Base-by-base conservation (phyloP, 2,888 invertebrate genomes). In the Rhamphomyia laevipes region DNA sequence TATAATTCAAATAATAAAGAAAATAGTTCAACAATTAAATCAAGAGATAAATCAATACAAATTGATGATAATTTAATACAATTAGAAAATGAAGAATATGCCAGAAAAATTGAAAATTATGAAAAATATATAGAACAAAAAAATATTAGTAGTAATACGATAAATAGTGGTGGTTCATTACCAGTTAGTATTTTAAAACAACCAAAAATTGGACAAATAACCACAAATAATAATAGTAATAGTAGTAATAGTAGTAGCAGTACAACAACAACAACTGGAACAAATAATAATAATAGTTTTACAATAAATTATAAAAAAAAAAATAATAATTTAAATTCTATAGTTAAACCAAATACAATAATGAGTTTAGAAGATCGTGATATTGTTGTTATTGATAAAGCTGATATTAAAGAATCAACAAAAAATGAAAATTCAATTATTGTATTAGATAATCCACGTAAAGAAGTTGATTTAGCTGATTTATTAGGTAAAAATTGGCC, bases 401-500 rank as follows among this genome's bases (percentile, higher is more conserved):
- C 59, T 1, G 67, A 66, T 48, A 66, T 66, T 31, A 61, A 63
- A 18, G 63, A 68, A 46, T 62, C 65, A 1, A 63, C 58, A 1
- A 60, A 56, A 33, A 61, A 64, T 46, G 65, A 66, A 40, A 56
- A 59, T 17, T 58, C 60, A 46, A 59, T 66, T 21, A 63, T 64
- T 47, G 61, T 66, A 35, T 56, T 68, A 6, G 62, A 63, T 49
- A 66, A 61, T 45, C 59, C 60, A 41, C 49, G 55, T n/a, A 58
- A 65, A 47, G 62, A 64, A 42, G 59, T 68, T 3, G 67, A 68
- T 46, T 59, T 69, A 49, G 59, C 57, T 3, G 66, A 68, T 38
- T 51, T 69, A 38, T 56, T 70, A 18, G 68, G 67, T 11, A 50
- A 55, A 7, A 62, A 65, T 56, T 68, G 70, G 70, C 70, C 70